Evolutionary conservation across 1,140 invertebrate genomes (phyloP).

Genomic region (Leptestheria dahalacensis): DNA sequence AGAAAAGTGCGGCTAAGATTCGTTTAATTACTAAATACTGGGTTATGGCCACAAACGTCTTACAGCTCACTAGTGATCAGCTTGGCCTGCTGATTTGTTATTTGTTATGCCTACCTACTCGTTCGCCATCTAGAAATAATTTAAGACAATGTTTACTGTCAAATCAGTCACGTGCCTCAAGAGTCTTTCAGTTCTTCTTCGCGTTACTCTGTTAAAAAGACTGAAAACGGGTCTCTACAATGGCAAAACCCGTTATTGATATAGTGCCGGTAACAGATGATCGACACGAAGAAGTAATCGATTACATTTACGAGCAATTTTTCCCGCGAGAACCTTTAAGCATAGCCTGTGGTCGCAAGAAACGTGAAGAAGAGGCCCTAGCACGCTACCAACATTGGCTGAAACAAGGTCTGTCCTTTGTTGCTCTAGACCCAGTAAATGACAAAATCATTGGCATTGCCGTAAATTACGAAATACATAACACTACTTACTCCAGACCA

Average conservation of each 20-base stretch:
- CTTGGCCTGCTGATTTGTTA: too few relatives aligned
- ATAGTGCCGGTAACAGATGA: neutral
- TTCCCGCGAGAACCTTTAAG: constrained; percentile 2
- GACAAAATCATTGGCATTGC: constrained; percentile 2
- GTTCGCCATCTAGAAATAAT: too few relatives aligned
- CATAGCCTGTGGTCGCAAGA: neutral
- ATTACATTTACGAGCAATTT: constrained; percentile 4
- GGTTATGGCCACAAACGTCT: too few relatives aligned
- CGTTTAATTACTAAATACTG: too few relatives aligned
- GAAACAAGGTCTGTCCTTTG: constrained; percentile 4
- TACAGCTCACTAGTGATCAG: too few relatives aligned
- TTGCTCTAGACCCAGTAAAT: constrained; percentile 2
- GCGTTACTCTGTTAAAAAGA: too few relatives aligned
- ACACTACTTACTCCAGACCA: neutral
- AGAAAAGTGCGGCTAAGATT: too few relatives aligned
- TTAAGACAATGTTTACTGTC: too few relatives aligned
- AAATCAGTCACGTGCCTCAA: too few relatives aligned
- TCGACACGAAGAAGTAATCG: constrained; percentile 1
- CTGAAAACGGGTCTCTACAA: too few relatives aligned
- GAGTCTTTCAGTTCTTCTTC: too few relatives aligned
- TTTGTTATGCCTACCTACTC: too few relatives aligned
- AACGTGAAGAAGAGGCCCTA: neutral
- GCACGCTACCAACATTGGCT: neutral
- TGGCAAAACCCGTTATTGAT: neutral
- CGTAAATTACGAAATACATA: neutral